Evolutionary conservation across 1,140 invertebrate genomes (phyloP).

Genomic region (Penaeus chinensis): DNA sequence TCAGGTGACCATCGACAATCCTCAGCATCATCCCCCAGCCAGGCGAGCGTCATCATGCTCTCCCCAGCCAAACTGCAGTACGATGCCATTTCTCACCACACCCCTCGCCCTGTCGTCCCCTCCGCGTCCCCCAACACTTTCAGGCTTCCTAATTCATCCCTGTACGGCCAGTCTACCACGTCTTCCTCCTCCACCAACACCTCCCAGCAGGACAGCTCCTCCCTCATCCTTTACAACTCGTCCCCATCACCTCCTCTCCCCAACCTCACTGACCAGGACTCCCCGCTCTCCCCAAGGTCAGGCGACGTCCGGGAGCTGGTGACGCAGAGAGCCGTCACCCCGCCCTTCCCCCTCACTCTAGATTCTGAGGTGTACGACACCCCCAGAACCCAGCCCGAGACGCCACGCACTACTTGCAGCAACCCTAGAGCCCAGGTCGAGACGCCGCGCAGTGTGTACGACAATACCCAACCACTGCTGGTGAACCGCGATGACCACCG

Average conservation of each 20-base stretch:
- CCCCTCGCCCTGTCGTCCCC: slow-evolving; percentile 20
- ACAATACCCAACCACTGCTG: no score
- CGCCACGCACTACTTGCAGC: no score
- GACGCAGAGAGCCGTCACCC: slow-evolving; percentile 23
- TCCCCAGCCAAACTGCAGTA: slow-evolving; percentile 53
- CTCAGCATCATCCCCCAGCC: slow-evolving; percentile 21
- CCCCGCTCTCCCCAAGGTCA: slow-evolving; percentile 32
- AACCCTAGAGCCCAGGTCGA: no score
- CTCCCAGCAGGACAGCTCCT: slow-evolving; percentile 38
- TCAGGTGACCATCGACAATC: slow-evolving; percentile 16
- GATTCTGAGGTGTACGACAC: no score
- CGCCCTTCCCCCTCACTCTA: no score
- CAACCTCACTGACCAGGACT: slow-evolving; percentile 40
- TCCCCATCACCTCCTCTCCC: slow-evolving; percentile 52
- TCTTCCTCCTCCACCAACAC: slow-evolving; percentile 15
- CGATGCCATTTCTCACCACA: slow-evolving; percentile 18
- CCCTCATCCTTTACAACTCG: slow-evolving; percentile 29
- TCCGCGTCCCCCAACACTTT: neutral
- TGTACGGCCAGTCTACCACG: slow-evolving; percentile 3
- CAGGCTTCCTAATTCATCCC: neutral
- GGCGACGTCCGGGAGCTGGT: slow-evolving; percentile 39
- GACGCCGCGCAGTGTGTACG: no score
- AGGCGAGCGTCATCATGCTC: slow-evolving; percentile 34
- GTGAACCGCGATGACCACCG: no score
- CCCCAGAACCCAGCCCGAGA: no score